These are phyloP conservation scores for Halesus radiatus DNA, from an alignment of 1,140 invertebrate genomes.

Conservation along the genomic window DNA sequence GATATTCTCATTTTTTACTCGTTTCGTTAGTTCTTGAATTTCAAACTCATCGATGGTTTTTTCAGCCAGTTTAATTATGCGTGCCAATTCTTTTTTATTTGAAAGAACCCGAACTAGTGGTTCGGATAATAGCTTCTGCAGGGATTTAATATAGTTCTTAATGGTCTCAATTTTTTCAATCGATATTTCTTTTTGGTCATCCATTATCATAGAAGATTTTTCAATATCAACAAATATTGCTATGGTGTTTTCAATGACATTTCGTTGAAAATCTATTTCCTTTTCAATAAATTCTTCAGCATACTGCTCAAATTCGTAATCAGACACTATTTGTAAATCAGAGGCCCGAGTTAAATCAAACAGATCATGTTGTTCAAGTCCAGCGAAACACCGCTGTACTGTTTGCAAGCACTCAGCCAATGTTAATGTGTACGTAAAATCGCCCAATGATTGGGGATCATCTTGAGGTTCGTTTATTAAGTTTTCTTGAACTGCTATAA, in stretches of 20 bases:
- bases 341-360: constrained; percentile 51
- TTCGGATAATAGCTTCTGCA: constrained; percentile 59
- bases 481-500: constrained; percentile 61
- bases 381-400: constrained; percentile 57
- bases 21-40: constrained; percentile 30
- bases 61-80: constrained; percentile 59
- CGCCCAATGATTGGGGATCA: constrained; percentile 41
- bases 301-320: constrained; percentile 42
- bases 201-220: constrained; percentile 21
- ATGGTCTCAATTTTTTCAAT: constrained; percentile 45
- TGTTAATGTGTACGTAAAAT: constrained; percentile 50
- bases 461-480: constrained; percentile 57
- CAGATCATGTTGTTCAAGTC: constrained; percentile 53
- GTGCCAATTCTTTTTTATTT: constrained; percentile 54
- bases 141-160: constrained; percentile 44
- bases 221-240: constrained; percentile 40
- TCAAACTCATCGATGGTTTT: constrained; percentile 53
- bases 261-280: constrained; percentile 43
- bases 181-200: constrained; percentile 11
- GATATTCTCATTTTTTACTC: constrained; percentile 42
- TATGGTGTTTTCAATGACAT: constrained; percentile 48
- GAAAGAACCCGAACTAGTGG: constrained; percentile 56
- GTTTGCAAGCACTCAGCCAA: constrained; percentile 56
- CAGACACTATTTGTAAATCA: constrained; percentile 39
- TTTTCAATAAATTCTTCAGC: constrained; percentile 51